These are phyloP conservation scores for Myzus persicae DNA, from an alignment of 1,140 invertebrate genomes.

Conservation along the genomic window DNA sequence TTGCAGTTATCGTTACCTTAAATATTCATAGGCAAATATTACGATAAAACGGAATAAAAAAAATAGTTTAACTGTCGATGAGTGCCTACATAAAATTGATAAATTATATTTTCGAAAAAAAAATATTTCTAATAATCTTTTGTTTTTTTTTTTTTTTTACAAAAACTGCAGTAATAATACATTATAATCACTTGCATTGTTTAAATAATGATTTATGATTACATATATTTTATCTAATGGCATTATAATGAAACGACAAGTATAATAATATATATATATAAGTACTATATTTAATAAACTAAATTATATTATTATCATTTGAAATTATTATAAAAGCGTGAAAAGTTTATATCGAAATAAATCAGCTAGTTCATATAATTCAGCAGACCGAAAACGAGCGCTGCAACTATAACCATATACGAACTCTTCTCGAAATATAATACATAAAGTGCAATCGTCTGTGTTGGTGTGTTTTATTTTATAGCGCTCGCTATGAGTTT, in stretches of 20 bases:
- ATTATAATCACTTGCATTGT: background rate
- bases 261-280: background rate
- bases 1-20: background rate
- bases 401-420: background rate
- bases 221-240: background rate
- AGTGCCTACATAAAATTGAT: background rate
- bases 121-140: background rate
- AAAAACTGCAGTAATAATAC: background rate
- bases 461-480: background rate
- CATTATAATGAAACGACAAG: background rate
- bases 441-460: background rate
- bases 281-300: background rate
- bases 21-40: background rate
- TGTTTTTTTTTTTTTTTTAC: background rate
- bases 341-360: background rate
- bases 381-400: background rate
- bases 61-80: background rate
- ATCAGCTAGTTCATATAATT: background rate
- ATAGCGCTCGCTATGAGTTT: background rate
- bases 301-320: background rate
- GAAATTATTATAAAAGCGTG: background rate
- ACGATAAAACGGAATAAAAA: background rate
- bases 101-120: background rate
- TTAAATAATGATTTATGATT: background rate
- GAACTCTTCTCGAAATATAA: background rate